Conservation (phyloP, 2,888 invertebrate genomes). For the Lucinisca nassula region DNA sequence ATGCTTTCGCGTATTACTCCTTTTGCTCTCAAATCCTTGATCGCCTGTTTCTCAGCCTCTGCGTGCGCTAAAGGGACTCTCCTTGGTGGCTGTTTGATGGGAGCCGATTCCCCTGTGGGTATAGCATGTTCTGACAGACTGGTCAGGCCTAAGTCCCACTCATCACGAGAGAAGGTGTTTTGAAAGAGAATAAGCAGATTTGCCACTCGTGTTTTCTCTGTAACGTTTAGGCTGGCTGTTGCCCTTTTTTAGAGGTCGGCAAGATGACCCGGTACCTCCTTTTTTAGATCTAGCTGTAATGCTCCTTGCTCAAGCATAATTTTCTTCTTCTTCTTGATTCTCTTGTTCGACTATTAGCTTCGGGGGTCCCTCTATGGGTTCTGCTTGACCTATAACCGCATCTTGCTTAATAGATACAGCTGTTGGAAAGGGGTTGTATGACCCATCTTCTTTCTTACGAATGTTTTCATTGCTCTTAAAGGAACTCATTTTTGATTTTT, state of each 20-base stretch:
- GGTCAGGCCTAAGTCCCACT: constrained; percentile 55
- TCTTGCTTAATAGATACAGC: constrained; percentile 43
- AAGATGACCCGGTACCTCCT: background rate
- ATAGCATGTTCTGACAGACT: constrained; percentile 49
- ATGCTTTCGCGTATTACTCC: constrained; percentile 37
- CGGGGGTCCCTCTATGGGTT: constrained; percentile 14
- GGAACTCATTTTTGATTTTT: too few species aligned
- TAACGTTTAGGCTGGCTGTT: background rate
- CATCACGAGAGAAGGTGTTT: constrained; percentile 51
- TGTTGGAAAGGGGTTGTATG: too few species aligned
- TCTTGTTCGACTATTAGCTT: constrained; percentile 8
- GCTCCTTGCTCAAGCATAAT: background rate
- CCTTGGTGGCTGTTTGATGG: constrained; percentile 47
- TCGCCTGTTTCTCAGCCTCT: constrained; percentile 48
- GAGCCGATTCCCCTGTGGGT: constrained; percentile 49
- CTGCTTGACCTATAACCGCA: constrained; percentile 48
- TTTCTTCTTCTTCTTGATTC: background rate
- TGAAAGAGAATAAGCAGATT: constrained; percentile 13
- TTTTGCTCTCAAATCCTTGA: constrained; percentile 43
- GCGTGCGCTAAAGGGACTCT: constrained; percentile 56
- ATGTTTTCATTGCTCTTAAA: too few species aligned
- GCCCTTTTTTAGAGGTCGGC: background rate
- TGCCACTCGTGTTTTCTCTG: constrained; percentile 31
- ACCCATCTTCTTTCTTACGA: too few species aligned
- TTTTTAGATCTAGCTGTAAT: too few species aligned